Conservation (phyloP, 2,113 vertebrate species). For the Lampris megalopsis region DNA sequence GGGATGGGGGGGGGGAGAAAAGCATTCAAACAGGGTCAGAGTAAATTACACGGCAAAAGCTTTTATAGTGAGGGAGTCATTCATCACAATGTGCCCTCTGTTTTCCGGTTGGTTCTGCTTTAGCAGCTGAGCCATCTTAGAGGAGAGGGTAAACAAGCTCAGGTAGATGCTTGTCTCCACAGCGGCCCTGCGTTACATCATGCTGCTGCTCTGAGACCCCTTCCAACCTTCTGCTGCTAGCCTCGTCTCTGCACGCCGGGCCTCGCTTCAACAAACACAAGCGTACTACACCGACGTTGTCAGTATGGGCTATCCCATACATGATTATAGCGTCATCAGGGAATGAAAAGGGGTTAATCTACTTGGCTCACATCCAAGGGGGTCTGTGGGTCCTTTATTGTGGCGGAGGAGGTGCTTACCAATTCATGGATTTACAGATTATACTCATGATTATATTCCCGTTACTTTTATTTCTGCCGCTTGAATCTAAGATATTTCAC, state of each 20-base stretch:
- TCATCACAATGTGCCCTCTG: neutral
- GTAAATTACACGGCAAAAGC: conserved; percentile 1
- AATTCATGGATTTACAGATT: conserved; percentile 49
- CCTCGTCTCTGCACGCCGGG: neutral
- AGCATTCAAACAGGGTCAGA: conserved; percentile 4
- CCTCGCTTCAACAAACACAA: neutral
- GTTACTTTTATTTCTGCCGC: neutral
- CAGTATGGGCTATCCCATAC: conserved; percentile 1
- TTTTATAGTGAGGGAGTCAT: conserved; percentile 1
- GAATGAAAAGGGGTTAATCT: conserved; percentile 33
- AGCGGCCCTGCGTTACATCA: neutral
- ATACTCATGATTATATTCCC: conserved; percentile 41
- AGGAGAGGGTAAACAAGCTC: neutral
- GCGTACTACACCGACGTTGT: neutral
- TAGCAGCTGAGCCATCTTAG: conserved; percentile 5
- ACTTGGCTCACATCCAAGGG: neutral
- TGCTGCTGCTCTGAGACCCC: neutral
- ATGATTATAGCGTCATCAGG: conserved; percentile 38
- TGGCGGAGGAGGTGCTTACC: conserved; percentile 20
- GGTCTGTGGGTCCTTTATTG: neutral
- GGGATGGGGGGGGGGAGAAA: neutral
- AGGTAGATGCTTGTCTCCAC: neutral
- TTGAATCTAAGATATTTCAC: conserved; percentile 6
- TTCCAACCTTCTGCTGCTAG: neutral
- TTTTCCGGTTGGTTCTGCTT: neutral